Evolutionary conservation across 92 coral and sea anemone genomes (phyloP), one percentile per base, ranked within the genome.

Genomic region (Bergia sp.): DNA sequence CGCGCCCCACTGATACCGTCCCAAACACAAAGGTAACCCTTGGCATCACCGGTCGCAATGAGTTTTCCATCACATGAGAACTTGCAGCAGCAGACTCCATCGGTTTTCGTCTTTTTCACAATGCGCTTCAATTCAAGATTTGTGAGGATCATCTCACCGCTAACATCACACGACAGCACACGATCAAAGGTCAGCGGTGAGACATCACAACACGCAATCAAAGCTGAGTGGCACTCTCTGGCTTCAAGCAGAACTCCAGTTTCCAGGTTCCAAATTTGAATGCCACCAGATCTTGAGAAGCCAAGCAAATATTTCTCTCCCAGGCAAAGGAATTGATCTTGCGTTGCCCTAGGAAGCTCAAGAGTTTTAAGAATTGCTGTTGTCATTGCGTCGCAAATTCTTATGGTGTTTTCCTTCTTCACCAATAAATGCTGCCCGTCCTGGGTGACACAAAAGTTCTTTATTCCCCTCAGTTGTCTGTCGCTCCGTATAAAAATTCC

Each of bases 21-120:
- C 94, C 94, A 74, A 86, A 91, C 55, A 11, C 73, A 80, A 21
- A 91, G 49, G 39, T 85, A 55, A 29, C 94, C 94, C 40, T 64
- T 85, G 0, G 75, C 45, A 83, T 91, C 91, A 37, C 94, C 94
- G 4, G 92, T 91, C 0, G 85, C 90, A 38, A 89, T 50, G 13
- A 55, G 16, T 1, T 77, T 73, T 39, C 94, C 94, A 80, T 89
- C 90, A 12, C 45, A 80, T 20, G 94, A 89, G 76, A 91, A 91
- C 80, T 45, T 85, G 67, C 94, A 91, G 57, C 94, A 89, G 9
- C 38, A 80, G 37, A 47, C 87, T 39, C 57, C 37, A 39, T 89
- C 80, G 4, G 57, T 79, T 6, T 50, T 40, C 40, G 4, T 58
- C 29, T 36, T 79, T n/a, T 11, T 73, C 44, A 84, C 44, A 0